Base-by-base conservation (phyloP, 1,140 invertebrate species). In the Drosophila asahinai region DNA sequence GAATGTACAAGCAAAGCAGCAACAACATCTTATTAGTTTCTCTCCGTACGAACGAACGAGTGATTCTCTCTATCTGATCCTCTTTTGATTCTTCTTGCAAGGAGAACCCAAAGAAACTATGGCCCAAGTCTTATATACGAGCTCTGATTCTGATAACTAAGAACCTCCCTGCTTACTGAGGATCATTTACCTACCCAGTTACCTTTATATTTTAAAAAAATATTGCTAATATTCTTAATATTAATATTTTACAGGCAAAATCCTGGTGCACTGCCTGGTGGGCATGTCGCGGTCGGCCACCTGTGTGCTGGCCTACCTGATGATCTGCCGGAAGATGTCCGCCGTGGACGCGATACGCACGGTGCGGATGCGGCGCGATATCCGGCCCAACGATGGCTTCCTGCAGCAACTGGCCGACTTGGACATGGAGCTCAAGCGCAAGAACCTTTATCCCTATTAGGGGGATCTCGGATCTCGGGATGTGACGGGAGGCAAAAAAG, bases 271-370 rank as follows among this genome's bases (percentile, higher is more conserved):
- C 91, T 97, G 97, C 84, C 93, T 96, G 57, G 95, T 97, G 93
- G 97, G 97, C 22, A 95, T 97, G 62, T 97, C 96, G 2, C 95
- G 97, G 2, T 97, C 96, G 27, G 96, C 96, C 22, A 96, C 97
- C 1, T 95, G 96, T 74, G 96, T 97, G 0, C 93, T 97, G 30
- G 97, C 97, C 19, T 98, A 96, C 91, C 93, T 98, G 33, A 97
- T 98, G 96, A 96, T 98, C 52, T 96, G 96, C 84, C 94, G 95
- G 55, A 94, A 95, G 43, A 97, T 97, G 95, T 94, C 95, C n/a
- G 95, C 97, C 1, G 93, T 94, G 9, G 95, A 97, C 63, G 97
- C 97, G 14, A 93, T 98, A 48, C 94, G 93, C 11, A 94, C 94
- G 45, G 95, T 97, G 12, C 95, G 96, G 49, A 94, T 94, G 72